phyloP scores from a whole-genome alignment of 2,888 invertebrate genomes.

The Mechanitis mazaeus region DNA sequence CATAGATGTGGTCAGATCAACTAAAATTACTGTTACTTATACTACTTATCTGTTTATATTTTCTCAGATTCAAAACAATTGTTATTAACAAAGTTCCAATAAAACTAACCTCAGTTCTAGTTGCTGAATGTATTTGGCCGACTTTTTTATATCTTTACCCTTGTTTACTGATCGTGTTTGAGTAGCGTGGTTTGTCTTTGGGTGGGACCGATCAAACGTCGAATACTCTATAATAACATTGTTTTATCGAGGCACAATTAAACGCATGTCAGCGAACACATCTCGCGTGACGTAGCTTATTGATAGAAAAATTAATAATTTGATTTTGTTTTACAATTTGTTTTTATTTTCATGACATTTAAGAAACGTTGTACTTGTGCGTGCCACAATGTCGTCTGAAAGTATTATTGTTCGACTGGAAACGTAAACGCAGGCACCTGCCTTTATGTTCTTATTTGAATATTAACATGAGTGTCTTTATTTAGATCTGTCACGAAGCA shows the following conservation, averaged over 20 bases:
- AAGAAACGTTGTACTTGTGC: conserved; percentile 7
- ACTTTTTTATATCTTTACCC: conserved; percentile 39
- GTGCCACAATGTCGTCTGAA: conserved; percentile 23
- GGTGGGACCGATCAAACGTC: conserved; percentile 54
- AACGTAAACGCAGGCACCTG: conserved; percentile 23
- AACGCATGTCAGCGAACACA: conserved; percentile 32
- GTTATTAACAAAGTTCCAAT: background rate
- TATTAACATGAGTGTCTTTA: conserved; percentile 14
- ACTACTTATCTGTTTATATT: too few relatives aligned
- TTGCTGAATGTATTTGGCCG: conserved; percentile 20
- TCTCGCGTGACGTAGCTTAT: conserved; percentile 32
- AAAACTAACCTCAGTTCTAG: background rate
- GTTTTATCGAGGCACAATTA: conserved; percentile 41
- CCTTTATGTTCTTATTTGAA: conserved; percentile 20
- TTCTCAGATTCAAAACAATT: too few relatives aligned
- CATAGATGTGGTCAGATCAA: too few relatives aligned
- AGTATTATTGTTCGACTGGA: conserved; percentile 19
- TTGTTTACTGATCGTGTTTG: conserved; percentile 47
- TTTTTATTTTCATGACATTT: too few relatives aligned
- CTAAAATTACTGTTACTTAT: too few relatives aligned
- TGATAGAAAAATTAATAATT: background rate
- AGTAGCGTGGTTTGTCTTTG: conserved; percentile 40
- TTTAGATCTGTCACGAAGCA: background rate
- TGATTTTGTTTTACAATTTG: too few relatives aligned
- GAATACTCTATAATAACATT: conserved; percentile 42